Base-by-base conservation (phyloP, 1,140 invertebrate genomes). In the Odontomachus brunneus region DNA sequence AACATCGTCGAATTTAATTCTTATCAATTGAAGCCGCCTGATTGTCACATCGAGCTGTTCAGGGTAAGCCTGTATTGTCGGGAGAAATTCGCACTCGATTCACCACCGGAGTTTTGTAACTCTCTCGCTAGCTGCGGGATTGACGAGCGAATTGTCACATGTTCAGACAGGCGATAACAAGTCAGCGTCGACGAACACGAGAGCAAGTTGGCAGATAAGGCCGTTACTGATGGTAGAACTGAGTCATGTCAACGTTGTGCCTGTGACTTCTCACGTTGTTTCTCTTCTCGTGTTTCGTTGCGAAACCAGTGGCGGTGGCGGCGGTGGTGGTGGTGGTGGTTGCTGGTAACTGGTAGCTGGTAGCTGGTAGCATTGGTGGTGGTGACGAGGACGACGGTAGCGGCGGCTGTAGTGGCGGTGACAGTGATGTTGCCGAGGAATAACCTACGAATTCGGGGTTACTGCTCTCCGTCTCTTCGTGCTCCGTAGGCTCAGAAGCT, bases 141-240 rank as follows among this genome's bases (percentile, higher is more conserved):
- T 80, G 57, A 71, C 12, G 51, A 59, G 51, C 15, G 11, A 24
- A 76, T 38, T 65, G 60, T 83, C 51, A 65, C 38, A 76, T 33
- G 66, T 17, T 74, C n/a, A 11, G 24, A 69, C 55, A 55, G 73
- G 22, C 19, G 83, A 88, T 82, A 88, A 87, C 48, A 19, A 63
- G n/a, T 15, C 38, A 78, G 4, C 44, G 15, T 74, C 24, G 19
- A 19, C 29, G 33, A 11, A 63, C 19, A 76, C 14, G n/a, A 74
- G 73, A 88, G 62, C 49, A 85, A 88, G 59, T 80, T 44, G 22
- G 24, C 17, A 59, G 87, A 88, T 85, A 88, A 88, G 63, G 57
- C 38, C 9, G 44, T 7, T 24, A 12, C 48, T 24, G 57, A 24
- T 83, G 59, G 3, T 63, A 55, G 22, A 29, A 55, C 44, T 49